Evolutionary conservation across 1,140 invertebrate species (phyloP).

Genomic region (Pseudomyrmex gracilis): DNA sequence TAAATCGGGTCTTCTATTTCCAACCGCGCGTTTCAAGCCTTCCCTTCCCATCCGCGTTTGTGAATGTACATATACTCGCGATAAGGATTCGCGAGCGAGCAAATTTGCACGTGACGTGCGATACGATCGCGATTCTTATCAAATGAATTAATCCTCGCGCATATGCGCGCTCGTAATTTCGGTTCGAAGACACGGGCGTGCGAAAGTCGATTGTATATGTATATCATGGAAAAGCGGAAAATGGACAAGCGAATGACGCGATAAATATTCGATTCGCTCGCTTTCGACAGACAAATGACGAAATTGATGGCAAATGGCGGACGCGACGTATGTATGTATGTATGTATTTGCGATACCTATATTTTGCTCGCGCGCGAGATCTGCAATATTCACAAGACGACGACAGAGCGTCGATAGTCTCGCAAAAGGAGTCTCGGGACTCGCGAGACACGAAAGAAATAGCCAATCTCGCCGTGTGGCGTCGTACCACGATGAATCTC

Average conservation of each 20-base stretch:
- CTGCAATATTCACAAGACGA: constrained; percentile 14
- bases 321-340: no score
- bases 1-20: constrained; percentile 10
- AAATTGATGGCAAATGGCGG: not conserved
- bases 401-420: not conserved
- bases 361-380: not conserved
- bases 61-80: no score
- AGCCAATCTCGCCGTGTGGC: constrained; percentile 56
- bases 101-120: constrained; percentile 26
- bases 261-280: not conserved
- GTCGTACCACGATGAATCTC: constrained; percentile 37
- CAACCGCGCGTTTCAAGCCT: constrained; percentile 8
- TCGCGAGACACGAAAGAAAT: constrained; percentile 53
- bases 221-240: no score
- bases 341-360: no score
- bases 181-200: not conserved
- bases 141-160: not conserved
- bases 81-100: constrained; percentile 20
- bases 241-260: not conserved
- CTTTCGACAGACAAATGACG: not conserved
- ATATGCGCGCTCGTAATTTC: not conserved
- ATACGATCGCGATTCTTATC: constrained; percentile 18
- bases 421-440: not conserved
- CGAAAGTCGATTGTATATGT: no score
- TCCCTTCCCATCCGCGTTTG: no score